These are phyloP conservation scores for Echinometra lucunter DNA, from an alignment of 53 echinoderm and acorn worm species.

Conservation along the genomic window DNA sequence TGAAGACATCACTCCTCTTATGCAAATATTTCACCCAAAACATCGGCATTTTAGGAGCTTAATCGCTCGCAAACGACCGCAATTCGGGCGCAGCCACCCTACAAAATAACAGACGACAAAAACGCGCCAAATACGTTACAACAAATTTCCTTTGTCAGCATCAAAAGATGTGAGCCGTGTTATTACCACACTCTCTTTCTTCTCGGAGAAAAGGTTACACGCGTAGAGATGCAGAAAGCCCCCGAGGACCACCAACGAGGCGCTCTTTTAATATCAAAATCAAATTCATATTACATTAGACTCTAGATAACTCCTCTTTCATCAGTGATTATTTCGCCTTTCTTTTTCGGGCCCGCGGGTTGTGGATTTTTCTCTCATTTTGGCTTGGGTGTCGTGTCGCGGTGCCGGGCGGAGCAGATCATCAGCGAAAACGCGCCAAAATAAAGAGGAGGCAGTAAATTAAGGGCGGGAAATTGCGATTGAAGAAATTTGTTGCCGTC, in stretches of 20 bases:
- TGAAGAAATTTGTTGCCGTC: slow-evolving; percentile 62
- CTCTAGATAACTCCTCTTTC: slow-evolving; percentile 42
- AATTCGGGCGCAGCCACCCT: slow-evolving; percentile 25
- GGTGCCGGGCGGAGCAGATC: slow-evolving; percentile 58
- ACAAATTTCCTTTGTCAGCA: slow-evolving; percentile 60
- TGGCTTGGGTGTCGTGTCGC: slow-evolving; percentile 53
- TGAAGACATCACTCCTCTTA: slow-evolving; percentile 30
- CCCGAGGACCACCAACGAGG: slow-evolving; percentile 44
- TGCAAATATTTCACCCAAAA: slow-evolving; percentile 22
- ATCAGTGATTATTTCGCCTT: slow-evolving; percentile 26
- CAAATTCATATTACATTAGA: slow-evolving; percentile 67
- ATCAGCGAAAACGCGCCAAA: slow-evolving; percentile 43
- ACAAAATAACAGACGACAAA: slow-evolving; percentile 62
- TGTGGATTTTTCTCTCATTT: slow-evolving; percentile 61
- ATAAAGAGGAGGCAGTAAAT: slow-evolving; percentile 39
- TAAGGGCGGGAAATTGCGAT: slow-evolving; percentile 64
- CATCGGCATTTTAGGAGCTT: slow-evolving; percentile 41
- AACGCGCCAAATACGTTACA: slow-evolving; percentile 65
- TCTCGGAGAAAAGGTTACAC: slow-evolving; percentile 64
- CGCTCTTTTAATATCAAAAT: slow-evolving; percentile 67
- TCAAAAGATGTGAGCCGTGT: slow-evolving; percentile 66
- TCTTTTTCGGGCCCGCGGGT: slow-evolving; percentile 54
- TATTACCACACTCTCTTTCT: slow-evolving; percentile 56
- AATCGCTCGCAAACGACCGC: slow-evolving; percentile 28
- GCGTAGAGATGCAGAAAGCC: slow-evolving; percentile 18